Base-by-base conservation (phyloP, 2,797 vertebrate genomes). In the Anniella stebbinsi region DNA sequence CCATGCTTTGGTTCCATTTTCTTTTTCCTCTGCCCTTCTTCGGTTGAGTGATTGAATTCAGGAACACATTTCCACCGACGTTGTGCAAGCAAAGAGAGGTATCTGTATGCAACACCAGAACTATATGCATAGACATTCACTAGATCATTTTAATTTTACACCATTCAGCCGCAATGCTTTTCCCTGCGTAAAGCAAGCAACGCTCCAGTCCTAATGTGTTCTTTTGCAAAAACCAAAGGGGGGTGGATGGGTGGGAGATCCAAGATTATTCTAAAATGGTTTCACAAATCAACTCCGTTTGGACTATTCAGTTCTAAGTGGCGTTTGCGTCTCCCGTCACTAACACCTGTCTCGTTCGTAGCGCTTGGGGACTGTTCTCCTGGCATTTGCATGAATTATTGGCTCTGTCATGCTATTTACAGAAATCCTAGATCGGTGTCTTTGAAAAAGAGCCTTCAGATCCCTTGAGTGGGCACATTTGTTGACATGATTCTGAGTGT, bases 271-370 rank as follows among this genome's bases (percentile, higher is more conserved):
- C 25, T 57, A 73, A 51, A 33, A 85, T 78, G 75, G 33, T 83
- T 92, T 75, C 76, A 90, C 78, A 89, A 93, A 82, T 67, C 25
- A 83, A 86, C n/a, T 92, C 63, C 12, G 4, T 78, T 88, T 84
- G 87, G 81, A 85, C 63, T 72, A 73, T 7, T n/a, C 17, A 17
- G 18, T 76, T 87, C 23, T 30, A 86, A 89, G 57, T 33, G 12
- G 2, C 2, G 0, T 36, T 84, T 38, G 63, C 41, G 78, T 45
- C 80, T 54, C 75, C n/a, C 25, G 30, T 88, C 54, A 63, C 45
- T 80, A 73, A 86, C 51, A 86, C 76, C 84, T 80, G 75, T 54
- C 60, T 63, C 10, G 25, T 18, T 57, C 72, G 45, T 69, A 8
- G 60, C 70, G 76, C 51, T n/a, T 45, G 21, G 87, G 41, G 11